Conservation (phyloP, 2,797 vertebrate genomes). For the Enteromius trimaculatus region DNA sequence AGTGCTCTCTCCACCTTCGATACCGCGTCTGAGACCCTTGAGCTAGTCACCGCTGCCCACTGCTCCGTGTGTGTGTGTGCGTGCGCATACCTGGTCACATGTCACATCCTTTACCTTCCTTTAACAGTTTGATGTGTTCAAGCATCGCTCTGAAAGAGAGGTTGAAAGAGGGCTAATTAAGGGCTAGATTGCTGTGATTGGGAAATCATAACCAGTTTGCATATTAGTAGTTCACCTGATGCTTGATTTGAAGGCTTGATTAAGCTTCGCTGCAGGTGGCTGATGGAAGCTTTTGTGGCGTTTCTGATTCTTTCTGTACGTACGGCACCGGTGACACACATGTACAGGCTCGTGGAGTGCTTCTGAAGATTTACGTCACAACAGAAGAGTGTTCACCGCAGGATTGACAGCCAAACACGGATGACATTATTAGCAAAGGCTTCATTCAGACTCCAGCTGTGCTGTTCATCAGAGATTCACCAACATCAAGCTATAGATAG, state of each 20-base stretch:
- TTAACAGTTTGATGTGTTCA: background rate
- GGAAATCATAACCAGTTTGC: background rate
- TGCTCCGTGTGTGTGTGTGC: too few species aligned
- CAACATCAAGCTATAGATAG: constrained; percentile 1
- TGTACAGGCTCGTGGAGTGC: background rate
- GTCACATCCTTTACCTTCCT: too few species aligned
- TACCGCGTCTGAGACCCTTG: too few species aligned
- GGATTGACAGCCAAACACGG: constrained; percentile 7
- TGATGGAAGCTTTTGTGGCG: background rate
- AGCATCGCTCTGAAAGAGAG: background rate
- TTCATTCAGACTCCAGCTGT: constrained; percentile 7
- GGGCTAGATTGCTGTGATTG: constrained; percentile 7
- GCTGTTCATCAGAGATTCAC: background rate
- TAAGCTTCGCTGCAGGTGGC: background rate
- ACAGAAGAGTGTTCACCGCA: background rate
- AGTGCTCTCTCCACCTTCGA: too few species aligned
- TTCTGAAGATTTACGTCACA: background rate
- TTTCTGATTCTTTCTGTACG: background rate
- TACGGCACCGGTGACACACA: background rate
- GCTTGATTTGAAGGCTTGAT: constrained; percentile 1
- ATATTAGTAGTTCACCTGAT: background rate
- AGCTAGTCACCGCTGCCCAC: too few species aligned
- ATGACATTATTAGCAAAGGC: background rate
- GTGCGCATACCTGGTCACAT: too few species aligned
- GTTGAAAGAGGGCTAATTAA: background rate